Evolutionary conservation across 2,888 invertebrate species (phyloP).

Genomic region (Caenorhabditis parvicauda): DNA sequence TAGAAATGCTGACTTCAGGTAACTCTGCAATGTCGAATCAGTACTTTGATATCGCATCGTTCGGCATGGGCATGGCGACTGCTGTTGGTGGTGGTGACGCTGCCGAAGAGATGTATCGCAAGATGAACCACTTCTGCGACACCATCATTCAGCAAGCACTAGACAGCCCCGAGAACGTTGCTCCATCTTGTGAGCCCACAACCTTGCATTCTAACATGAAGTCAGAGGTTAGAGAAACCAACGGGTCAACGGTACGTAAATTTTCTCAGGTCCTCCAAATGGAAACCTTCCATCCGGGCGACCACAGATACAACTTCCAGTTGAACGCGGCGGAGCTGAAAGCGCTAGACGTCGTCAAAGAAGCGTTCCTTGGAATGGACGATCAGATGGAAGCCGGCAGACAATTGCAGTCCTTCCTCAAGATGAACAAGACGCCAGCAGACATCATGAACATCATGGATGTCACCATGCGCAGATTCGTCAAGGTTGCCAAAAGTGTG

Average conservation of each 20-base stretch:
- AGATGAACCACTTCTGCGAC: constrained; percentile 27
- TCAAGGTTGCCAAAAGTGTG: constrained; percentile 56
- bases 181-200: too few species aligned
- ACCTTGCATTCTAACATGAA: too few species aligned
- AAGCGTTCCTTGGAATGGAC: constrained; percentile 54
- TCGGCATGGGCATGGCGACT: constrained; percentile 27
- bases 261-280: too few species aligned
- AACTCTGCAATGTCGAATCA: too few species aligned
- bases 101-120: constrained; percentile 23
- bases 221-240: too few species aligned
- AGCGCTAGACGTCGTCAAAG: constrained; percentile 44
- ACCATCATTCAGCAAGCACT: constrained; percentile 21
- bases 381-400: constrained; percentile 48
- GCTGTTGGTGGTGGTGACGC: constrained; percentile 25
- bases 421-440: constrained; percentile 45
- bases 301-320: constrained; percentile 34
- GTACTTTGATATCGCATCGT: constrained; percentile 19
- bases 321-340: constrained; percentile 49
- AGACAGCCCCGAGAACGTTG: constrained; percentile 24
- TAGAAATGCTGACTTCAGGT: not conserved
- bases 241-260: too few species aligned
- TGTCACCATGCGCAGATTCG: constrained; percentile 58
- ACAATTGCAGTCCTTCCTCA: constrained; percentile 40
- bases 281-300: constrained; percentile 5
- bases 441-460: constrained; percentile 61